These are phyloP conservation scores for Triops longicaudatus DNA, from an alignment of 1,140 invertebrate genomes.

Conservation along the genomic window DNA sequence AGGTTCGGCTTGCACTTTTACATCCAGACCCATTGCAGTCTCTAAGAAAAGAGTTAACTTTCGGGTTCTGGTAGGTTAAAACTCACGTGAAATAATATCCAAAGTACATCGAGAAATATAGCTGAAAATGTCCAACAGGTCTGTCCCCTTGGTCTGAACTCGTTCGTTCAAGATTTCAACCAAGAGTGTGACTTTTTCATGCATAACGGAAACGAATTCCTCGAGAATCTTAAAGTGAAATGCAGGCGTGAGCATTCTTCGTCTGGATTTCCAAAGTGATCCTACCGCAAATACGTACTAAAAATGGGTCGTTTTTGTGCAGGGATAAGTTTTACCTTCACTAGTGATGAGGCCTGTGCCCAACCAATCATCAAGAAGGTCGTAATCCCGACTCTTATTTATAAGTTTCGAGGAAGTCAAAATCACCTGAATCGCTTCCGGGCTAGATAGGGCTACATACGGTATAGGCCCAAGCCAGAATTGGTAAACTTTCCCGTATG, in stretches of 20 bases:
- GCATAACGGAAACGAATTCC: slow-evolving; percentile 54
- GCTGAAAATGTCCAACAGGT: slow-evolving; percentile 42
- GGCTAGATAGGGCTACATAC: background rate
- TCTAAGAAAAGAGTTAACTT: slow-evolving; percentile 41
- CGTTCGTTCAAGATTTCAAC: slow-evolving; percentile 71
- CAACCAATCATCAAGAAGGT: slow-evolving; percentile 65
- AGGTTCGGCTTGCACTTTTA: slow-evolving; percentile 56
- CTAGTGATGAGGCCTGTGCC: slow-evolving; percentile 65
- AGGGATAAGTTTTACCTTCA: slow-evolving; percentile 47
- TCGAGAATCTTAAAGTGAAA: slow-evolving; percentile 57
- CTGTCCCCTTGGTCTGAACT: slow-evolving; percentile 41
- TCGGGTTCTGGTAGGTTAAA: background rate
- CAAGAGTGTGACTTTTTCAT: slow-evolving; percentile 58
- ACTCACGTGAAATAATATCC: slow-evolving; percentile 60
- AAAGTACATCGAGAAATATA: slow-evolving; percentile 47
- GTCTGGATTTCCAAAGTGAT: slow-evolving; percentile 45
- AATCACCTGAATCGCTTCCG: slow-evolving; percentile 44
- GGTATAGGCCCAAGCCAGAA: background rate
- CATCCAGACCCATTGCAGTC: slow-evolving; percentile 69
- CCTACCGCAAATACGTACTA: slow-evolving; percentile 31
- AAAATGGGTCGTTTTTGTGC: background rate
- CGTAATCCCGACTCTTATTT: slow-evolving; percentile 62
- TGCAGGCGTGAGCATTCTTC: slow-evolving; percentile 52
- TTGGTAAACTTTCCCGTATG: background rate
- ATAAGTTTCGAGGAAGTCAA: slow-evolving; percentile 60